Base-by-base conservation (phyloP, 2,113 vertebrate genomes). In the Myotis davidii region DNA sequence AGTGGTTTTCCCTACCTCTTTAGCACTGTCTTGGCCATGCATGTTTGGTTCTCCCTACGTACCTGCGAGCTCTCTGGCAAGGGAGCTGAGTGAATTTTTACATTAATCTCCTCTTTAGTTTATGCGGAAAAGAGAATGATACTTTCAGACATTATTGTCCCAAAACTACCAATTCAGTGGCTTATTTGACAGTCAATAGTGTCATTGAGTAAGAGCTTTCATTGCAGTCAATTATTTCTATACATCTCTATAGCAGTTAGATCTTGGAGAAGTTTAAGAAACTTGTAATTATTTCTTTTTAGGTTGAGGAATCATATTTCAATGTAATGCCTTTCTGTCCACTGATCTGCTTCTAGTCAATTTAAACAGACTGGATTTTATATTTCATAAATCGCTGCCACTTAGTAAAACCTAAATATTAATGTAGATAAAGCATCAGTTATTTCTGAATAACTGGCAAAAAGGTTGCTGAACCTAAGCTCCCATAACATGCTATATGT, bases 381-480 rank as follows among this genome's bases (percentile, higher is more conserved):
- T 78, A 74, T 91, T 94, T 88, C 29, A 48, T 95, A 69, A 90
- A 56, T 74, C 3, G 18, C 5, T 95, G 72, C 37, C 14, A 18
- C 17, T 90, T 90, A 95, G 0, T 73, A 69, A 91, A 91, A 81
- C 9, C 17, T 76, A 34, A 34, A 78, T 88, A 85, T 90, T 93
- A 50, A 37, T 90, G 2, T 83, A 45, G 27, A 39, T 42, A 32
- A 0, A 83, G 34, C 13, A 67, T 93, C 34, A 61, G 0, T 87
- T 91, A 11, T 95, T 91, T 56, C 54, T 81, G 85, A 95, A 65
- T 90, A 81, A 87, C 32, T 95, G 37, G 39, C n/a, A 32, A 85
- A 84, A 79, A 70, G 59, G 32, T 29, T 79, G 29, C 25, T 77
- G 29, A 16, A 8, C 29, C 56, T 48, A 50, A 84, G 9, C 74